These are phyloP conservation scores for Acholoe squamosa DNA, from an alignment of 2,888 invertebrate genomes.

Conservation along the genomic window DNA sequence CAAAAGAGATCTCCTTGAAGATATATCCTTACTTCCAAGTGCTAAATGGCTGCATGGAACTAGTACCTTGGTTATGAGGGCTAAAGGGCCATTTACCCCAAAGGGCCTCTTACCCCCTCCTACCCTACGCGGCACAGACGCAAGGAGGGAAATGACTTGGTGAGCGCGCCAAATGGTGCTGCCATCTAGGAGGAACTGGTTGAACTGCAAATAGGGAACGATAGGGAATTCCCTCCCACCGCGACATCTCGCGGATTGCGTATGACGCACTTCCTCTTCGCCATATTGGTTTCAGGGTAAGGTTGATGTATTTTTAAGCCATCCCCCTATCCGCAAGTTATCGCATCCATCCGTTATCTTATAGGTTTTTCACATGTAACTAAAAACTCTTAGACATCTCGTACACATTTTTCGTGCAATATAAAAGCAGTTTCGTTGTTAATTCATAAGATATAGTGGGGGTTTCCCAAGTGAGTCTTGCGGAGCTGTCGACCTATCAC, in stretches of 20 bases:
- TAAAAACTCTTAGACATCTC: background rate
- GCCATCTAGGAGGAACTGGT: background rate
- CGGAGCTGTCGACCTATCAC: background rate
- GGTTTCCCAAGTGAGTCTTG: background rate
- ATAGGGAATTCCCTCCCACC: conserved; percentile 43
- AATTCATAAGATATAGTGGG: background rate
- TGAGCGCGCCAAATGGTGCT: background rate
- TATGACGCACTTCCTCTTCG: conserved; percentile 59
- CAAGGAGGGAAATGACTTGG: too few species aligned
- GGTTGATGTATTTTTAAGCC: background rate
- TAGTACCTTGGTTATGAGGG: too few species aligned
- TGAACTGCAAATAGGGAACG: background rate
- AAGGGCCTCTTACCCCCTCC: too few species aligned
- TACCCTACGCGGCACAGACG: too few species aligned
- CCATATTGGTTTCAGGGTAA: conserved; percentile 60
- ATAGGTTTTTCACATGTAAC: background rate
- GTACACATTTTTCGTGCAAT: background rate
- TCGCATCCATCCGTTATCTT: background rate
- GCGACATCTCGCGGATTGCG: background rate
- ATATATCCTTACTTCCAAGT: too few species aligned
- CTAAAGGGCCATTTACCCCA: too few species aligned
- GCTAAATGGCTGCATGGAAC: too few species aligned
- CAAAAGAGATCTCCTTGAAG: too few species aligned
- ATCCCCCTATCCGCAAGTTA: background rate
- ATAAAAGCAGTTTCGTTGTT: background rate